A percentile compares a stretch with the other conserved stretches of the same genome.
These are phyloP conservation scores for Drosophila paramelanica DNA, from an alignment of 2,888 invertebrate genomes.

Conservation along the genomic window DNA sequence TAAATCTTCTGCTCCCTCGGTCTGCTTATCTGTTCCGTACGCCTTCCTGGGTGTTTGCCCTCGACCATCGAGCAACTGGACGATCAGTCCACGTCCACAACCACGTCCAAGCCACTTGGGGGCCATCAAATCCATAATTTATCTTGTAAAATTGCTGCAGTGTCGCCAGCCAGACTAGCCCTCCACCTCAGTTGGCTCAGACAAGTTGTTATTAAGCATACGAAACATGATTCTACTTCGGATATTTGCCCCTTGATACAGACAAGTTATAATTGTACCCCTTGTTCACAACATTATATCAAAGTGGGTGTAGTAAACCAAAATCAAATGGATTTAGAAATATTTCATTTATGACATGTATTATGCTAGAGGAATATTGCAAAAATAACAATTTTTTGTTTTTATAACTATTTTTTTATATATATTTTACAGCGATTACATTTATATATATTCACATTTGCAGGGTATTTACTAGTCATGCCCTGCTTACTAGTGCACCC, in stretches of 20 bases:
- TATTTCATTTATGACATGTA: no score
- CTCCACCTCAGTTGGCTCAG: constrained; percentile 19
- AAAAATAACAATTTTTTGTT: no score
- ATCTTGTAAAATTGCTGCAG: constrained; percentile 38
- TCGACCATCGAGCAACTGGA: constrained; percentile 17
- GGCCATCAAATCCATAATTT: constrained; percentile 59
- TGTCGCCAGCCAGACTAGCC: constrained; percentile 6
- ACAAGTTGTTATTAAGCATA: constrained; percentile 31
- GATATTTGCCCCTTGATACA: constrained; percentile 15
- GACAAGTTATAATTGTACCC: constrained; percentile 17
- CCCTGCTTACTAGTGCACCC: not conserved
- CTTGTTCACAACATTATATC: not conserved
- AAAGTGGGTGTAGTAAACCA: not conserved
- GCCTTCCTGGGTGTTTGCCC: constrained; percentile 36
- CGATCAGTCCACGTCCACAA: constrained; percentile 14
- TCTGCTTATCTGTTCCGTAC: not conserved
- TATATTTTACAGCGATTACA: no score
- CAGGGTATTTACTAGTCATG: constrained; percentile 11
- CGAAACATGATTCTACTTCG: constrained; percentile 7
- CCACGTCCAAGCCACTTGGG: constrained; percentile 21
- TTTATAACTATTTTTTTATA: no score
- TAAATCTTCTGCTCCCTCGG: not conserved
- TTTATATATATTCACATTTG: not conserved
- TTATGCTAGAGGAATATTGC: no score
- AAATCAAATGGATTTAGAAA: no score